A percentile compares a stretch with the other conserved stretches of the same genome.
These are phyloP conservation scores for Emydoidea blandingii DNA, from an alignment of 2,797 vertebrate species.

Conservation along the genomic window DNA sequence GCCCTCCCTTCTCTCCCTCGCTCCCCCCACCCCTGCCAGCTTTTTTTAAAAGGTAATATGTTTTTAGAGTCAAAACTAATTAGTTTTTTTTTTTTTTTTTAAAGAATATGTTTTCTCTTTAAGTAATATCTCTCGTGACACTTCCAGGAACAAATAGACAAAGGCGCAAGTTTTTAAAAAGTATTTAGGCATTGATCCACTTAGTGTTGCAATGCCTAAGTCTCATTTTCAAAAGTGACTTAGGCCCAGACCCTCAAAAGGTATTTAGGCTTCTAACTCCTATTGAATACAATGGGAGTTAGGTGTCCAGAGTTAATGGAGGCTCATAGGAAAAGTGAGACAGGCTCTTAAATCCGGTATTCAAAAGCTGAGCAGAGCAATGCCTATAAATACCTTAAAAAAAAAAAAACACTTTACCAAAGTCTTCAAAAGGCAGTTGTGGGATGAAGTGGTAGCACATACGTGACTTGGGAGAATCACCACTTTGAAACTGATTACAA, in stretches of 20 bases:
- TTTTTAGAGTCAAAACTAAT: no score
- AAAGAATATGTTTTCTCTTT: background rate
- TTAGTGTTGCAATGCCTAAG: no score
- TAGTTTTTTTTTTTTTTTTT: background rate
- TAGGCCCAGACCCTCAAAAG: background rate
- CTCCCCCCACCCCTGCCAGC: no score
- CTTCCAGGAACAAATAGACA: no score
- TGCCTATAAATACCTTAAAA: background rate
- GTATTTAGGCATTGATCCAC: no score
- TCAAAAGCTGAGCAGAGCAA: background rate
- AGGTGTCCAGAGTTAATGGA: background rate
- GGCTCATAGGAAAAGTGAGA: background rate
- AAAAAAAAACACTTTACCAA: background rate
- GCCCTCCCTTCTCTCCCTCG: background rate
- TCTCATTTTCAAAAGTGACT: background rate
- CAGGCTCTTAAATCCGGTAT: background rate
- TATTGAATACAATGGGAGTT: background rate
- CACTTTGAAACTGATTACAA: background rate
- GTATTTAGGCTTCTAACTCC: background rate
- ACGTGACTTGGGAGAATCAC: rapidly evolving
- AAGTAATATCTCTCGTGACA: no score
- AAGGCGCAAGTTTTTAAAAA: no score
- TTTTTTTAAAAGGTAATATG: no score
- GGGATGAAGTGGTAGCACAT: background rate
- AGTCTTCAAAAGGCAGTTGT: background rate